Evolutionary conservation across 2,797 vertebrate genomes (phyloP), one percentile per base, ranked within the genome.

Genomic region (Fundulus diaphanus): DNA sequence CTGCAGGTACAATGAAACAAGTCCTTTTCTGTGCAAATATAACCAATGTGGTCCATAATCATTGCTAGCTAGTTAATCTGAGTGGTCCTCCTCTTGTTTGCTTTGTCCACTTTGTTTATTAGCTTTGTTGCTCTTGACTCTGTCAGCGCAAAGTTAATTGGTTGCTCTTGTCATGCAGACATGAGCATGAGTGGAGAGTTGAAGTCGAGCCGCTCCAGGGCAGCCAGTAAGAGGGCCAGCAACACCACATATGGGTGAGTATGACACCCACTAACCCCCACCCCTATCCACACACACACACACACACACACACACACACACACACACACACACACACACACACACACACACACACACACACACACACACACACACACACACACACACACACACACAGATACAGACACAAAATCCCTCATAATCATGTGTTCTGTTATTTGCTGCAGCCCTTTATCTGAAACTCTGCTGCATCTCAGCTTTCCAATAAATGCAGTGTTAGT

Each of bases 131-230:
- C 71, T 74, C 67, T 79, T 72, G 68, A 42, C 63, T 84, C 67
- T 83, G 71, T 86, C 69, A 57, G 66, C 79, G 44, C 65, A 75
- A 86, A 79, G 74, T 84, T 90, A 86, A 91, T 84, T 87, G 80
- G 68, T 78, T 87, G 72, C 74, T 90, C 79, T 88, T 89, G n/a
- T 81, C 63, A 46, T 81, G 77, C 93, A 96, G 95, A 95, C 91
- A 94, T 89, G 90, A 96, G 87, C 91, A 95, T 96, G 95, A 95
- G 93, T 86, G 95, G 94, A 88, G 95, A 96, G 83, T 86, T 95
- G 90, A 96, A 95, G 89, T 92, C 95, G 76, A 91, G 92, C 84
- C 94, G 94, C 80, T 92, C 94, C 86, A 94, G 93, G 91, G 91
- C 91, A 81, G 88, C 90, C 7, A 94, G 89, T 76, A 96, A 96